Evolutionary conservation across 2,888 invertebrate genomes (phyloP).

Genomic region (Zhengitettix transpicula): DNA sequence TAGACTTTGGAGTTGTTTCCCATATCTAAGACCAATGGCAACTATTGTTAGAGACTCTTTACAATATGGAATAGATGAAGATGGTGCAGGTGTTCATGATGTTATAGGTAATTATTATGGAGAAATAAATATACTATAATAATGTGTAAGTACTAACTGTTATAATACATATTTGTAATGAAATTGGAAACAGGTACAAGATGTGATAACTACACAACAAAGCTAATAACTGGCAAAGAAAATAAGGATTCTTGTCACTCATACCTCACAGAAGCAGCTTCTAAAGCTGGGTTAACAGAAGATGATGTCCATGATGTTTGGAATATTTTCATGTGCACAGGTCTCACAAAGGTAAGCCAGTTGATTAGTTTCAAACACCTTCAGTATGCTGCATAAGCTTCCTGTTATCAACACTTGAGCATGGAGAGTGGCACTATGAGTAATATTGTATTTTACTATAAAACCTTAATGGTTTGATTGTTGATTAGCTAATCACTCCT

Average conservation of each 20-base stretch:
- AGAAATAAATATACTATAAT: not conserved
- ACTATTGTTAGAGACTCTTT: slow-evolving; percentile 31
- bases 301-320: slow-evolving; percentile 33
- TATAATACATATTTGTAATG: not conserved
- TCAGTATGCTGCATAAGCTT: no score
- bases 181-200: slow-evolving; percentile 20
- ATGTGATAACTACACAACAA: slow-evolving; percentile 32
- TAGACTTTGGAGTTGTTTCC: slow-evolving; percentile 30
- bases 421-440: no score
- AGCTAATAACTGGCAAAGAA: slow-evolving; percentile 28
- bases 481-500: no score
- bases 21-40: slow-evolving; percentile 29
- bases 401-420: no score
- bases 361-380: no score
- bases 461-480: no score
- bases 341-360: slow-evolving; percentile 22
- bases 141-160: not conserved
- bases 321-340: slow-evolving; percentile 35
- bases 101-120: slow-evolving; percentile 21
- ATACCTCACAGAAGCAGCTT: slow-evolving; percentile 26
- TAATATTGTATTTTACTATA: no score
- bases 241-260: slow-evolving; percentile 29
- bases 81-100: slow-evolving; percentile 30
- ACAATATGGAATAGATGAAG: slow-evolving; percentile 29
- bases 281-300: slow-evolving; percentile 25